A percentile compares a stretch with the other conserved stretches of the same genome.
phyloP scores from a whole-genome alignment of 2,797 vertebrate species.

The Acanthurus leucopareius region DNA sequence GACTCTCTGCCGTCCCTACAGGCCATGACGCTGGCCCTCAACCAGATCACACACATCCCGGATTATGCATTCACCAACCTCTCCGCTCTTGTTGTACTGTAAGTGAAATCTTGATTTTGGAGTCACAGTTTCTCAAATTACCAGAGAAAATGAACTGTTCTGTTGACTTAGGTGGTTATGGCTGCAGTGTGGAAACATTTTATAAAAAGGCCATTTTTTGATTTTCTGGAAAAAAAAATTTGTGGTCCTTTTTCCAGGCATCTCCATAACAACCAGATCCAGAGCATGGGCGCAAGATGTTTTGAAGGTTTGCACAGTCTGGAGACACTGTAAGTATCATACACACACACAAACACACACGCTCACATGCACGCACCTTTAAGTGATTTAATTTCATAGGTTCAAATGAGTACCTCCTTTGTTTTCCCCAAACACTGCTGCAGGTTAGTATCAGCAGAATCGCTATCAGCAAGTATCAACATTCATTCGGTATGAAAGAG shows the following conservation, averaged over 20 bases:
- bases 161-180: slow-evolving; percentile 15
- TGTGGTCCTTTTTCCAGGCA: slow-evolving; percentile 85
- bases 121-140: slow-evolving; percentile 35
- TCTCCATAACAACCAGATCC: slow-evolving; percentile 97
- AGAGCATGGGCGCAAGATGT: slow-evolving; percentile 90
- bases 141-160: slow-evolving; percentile 36
- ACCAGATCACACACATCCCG: slow-evolving; percentile 92
- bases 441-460: slow-evolving; percentile 45
- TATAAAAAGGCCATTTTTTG: slow-evolving; percentile 28
- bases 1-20: slow-evolving; percentile 92
- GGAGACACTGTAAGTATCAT: slow-evolving; percentile 95
- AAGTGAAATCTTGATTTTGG: slow-evolving; percentile 76
- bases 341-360: not conserved
- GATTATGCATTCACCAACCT: slow-evolving; percentile 96
- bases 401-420: slow-evolving; percentile 61
- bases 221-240: slow-evolving; percentile 48
- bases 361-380: slow-evolving; percentile 1
- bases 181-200: slow-evolving; percentile 36
- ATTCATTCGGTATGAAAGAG: slow-evolving; percentile 44
- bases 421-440: slow-evolving; percentile 62
- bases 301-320: slow-evolving; percentile 94
- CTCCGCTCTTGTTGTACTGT: slow-evolving; percentile 96
- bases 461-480: slow-evolving; percentile 59
- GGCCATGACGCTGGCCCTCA: slow-evolving; percentile 97
- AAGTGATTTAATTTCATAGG: slow-evolving; percentile 42